These are phyloP conservation scores for Anser cygnoides DNA, from an alignment of 2,113 vertebrate genomes.

Conservation along the genomic window DNA sequence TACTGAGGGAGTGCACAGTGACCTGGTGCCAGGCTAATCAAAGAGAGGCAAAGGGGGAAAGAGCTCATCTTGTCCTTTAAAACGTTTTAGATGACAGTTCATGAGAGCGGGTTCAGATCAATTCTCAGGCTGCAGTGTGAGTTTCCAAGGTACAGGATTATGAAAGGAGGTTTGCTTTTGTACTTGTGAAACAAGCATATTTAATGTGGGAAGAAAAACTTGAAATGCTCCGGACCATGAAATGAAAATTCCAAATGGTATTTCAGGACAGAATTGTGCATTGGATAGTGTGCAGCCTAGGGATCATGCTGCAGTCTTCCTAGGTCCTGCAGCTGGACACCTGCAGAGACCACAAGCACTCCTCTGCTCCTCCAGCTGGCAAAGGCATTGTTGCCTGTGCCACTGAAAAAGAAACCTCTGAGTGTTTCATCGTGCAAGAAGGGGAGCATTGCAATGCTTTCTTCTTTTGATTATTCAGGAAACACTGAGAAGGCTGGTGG, in stretches of 20 bases:
- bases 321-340: background rate
- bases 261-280: background rate
- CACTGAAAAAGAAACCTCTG: background rate
- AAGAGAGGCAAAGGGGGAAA: background rate
- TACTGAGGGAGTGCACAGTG: background rate
- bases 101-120: background rate
- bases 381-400: background rate
- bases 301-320: background rate
- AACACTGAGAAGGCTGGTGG: background rate
- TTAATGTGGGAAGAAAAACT: conserved; percentile 37
- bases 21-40: background rate
- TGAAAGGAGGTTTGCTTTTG: conserved; percentile 33
- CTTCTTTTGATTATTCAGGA: background rate
- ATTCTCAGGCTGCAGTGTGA: background rate
- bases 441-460: background rate
- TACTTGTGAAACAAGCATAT: conserved; percentile 26
- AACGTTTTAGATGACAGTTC: background rate
- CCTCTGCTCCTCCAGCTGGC: background rate
- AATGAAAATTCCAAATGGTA: conserved; percentile 34
- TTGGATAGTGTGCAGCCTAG: background rate
- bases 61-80: background rate
- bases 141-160: background rate
- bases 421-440: background rate
- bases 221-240: conserved; percentile 39
- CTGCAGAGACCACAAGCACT: background rate